Conservation (phyloP, 2,113 vertebrate species). For the Melanotaenia duboulayi region DNA sequence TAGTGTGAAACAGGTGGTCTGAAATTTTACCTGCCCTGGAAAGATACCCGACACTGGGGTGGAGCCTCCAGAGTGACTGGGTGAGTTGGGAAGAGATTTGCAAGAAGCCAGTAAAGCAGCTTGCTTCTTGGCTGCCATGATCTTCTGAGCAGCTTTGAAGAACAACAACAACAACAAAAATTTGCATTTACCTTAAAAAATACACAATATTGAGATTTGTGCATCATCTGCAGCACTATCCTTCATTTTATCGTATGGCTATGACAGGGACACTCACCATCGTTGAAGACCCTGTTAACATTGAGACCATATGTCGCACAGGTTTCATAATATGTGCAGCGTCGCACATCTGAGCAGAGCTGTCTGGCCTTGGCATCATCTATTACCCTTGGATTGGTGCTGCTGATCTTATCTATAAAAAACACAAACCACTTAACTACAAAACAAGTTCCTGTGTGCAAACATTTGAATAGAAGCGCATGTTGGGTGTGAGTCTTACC, state of each 20-base stretch:
- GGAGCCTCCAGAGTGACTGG: conserved; percentile 93
- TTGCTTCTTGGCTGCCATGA: conserved; percentile 90
- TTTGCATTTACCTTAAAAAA: background rate
- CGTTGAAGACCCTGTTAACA: conserved; percentile 93
- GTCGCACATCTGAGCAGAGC: conserved; percentile 89
- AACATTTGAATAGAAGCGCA: background rate
- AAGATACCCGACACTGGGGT: conserved; percentile 86
- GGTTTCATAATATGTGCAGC: conserved; percentile 95
- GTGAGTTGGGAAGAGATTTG: conserved; percentile 95
- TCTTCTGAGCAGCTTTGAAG: conserved; percentile 90
- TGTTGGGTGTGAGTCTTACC: conserved; percentile 75
- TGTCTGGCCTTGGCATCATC: conserved; percentile 89
- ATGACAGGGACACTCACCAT: conserved; percentile 78
- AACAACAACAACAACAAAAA: background rate
- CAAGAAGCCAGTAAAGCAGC: conserved; percentile 91
- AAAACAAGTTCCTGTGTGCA: background rate
- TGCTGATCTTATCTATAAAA: conserved; percentile 91
- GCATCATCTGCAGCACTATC: background rate
- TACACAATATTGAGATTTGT: background rate
- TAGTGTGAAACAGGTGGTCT: background rate
- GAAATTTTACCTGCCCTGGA: conserved; percentile 83
- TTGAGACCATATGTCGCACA: conserved; percentile 97
- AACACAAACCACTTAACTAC: conserved; percentile 16
- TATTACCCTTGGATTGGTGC: conserved; percentile 89
- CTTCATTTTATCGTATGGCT: background rate